Conservation (phyloP, 2,113 vertebrate species). For the Oenanthe oenanthe region DNA sequence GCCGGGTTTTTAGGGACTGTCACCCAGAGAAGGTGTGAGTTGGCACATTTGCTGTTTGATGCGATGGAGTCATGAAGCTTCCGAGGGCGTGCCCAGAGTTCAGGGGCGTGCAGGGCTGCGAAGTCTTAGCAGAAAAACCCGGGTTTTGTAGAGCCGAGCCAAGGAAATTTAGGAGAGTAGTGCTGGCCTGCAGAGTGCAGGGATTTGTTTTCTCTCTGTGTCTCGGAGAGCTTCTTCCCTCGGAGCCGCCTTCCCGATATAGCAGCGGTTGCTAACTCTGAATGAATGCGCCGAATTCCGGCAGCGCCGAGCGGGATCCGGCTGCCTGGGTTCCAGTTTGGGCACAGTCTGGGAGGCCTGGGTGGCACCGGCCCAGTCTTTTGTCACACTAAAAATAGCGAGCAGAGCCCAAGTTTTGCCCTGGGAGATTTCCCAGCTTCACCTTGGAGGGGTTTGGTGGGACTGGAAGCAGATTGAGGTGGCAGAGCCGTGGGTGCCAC, state of each 20-base stretch:
- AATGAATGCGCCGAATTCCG: neutral
- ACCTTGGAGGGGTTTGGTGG: neutral
- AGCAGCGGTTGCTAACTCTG: neutral
- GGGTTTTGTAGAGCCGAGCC: accelerated
- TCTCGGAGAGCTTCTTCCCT: neutral
- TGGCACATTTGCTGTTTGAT: neutral
- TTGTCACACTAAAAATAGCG: neutral
- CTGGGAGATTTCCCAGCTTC: neutral
- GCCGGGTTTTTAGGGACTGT: accelerated
- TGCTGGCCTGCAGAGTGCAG: too few species aligned
- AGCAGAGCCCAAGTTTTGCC: neutral
- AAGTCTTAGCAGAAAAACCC: neutral
- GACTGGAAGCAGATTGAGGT: neutral
- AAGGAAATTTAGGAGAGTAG: neutral
- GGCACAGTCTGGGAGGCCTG: neutral
- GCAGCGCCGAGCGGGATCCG: neutral
- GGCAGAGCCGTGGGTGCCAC: neutral
- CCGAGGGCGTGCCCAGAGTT: accelerated
- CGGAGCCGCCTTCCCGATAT: neutral
- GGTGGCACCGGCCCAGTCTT: neutral
- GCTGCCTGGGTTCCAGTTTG: neutral
- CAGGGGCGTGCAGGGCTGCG: accelerated
- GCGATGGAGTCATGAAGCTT: neutral
- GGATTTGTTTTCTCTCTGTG: constrained; percentile 1
- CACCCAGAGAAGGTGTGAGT: accelerated